Percentiles rank a stretch among this genome's conserved stretches.
phyloP scores from a whole-genome alignment of 2,797 vertebrate genomes.

The Eutrigla gurnardus region DNA sequence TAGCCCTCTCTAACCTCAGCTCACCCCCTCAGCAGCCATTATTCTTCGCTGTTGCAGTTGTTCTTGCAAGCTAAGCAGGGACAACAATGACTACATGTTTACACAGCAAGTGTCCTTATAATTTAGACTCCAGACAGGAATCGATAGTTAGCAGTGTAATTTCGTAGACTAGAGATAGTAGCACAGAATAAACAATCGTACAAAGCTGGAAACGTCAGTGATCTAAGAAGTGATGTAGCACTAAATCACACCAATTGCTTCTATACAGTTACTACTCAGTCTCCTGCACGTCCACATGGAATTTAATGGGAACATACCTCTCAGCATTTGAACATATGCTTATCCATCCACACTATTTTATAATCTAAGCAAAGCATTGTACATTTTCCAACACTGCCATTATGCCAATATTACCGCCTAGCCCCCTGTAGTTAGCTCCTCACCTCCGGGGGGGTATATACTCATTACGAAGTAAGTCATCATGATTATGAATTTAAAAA shows the following conservation, averaged over 20 bases:
- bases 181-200: constrained; percentile 60
- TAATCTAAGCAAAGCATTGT: constrained; percentile 44
- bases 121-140: constrained; percentile 78
- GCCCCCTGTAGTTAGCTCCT: constrained; percentile 66
- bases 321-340: constrained; percentile 37
- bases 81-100: constrained; percentile 76
- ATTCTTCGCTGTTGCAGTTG: constrained; percentile 64
- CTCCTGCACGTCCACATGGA: constrained; percentile 8
- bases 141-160: constrained; percentile 78
- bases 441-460: constrained; percentile 71
- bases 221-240: constrained; percentile 46
- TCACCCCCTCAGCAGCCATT: constrained; percentile 65
- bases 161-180: constrained; percentile 72
- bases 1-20: constrained; percentile 50
- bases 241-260: constrained; percentile 49
- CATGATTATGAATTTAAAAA: constrained; percentile 83
- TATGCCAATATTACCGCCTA: constrained; percentile 57
- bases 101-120: constrained; percentile 77
- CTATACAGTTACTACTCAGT: constrained; percentile 29
- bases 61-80: constrained; percentile 78
- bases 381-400: constrained; percentile 54
- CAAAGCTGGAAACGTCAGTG: constrained; percentile 38
- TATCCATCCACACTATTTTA: constrained; percentile 45
- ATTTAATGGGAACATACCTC: constrained; percentile 36
- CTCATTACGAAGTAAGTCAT: constrained; percentile 83